These are phyloP conservation scores for Petrolisthes cinctipes DNA, from an alignment of 2,888 invertebrate species.

Conservation along the genomic window DNA sequence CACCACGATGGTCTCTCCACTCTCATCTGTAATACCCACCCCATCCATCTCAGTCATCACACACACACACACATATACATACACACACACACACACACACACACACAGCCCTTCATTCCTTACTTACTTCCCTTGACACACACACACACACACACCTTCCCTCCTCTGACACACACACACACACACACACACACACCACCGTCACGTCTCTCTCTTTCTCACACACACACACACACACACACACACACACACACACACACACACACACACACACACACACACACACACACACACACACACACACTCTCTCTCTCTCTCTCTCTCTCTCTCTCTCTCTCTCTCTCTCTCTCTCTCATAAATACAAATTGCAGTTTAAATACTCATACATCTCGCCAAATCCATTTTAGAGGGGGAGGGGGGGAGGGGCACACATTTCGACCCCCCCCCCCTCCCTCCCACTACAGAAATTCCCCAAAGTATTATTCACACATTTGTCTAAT, in stretches of 20 bases:
- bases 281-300: no score
- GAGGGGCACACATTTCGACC: no score
- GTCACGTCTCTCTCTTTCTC: neutral
- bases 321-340: neutral
- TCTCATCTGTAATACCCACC: constrained; percentile 76
- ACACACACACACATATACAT: neutral
- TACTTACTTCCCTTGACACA: no score
- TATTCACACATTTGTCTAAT: no score
- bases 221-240: neutral
- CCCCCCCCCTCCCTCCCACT: no score
- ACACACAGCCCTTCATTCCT: no score
- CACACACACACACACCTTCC: neutral
- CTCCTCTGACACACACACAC: neutral
- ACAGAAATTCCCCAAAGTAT: no score
- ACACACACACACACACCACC: no score
- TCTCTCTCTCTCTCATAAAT: neutral
- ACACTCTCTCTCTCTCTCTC: neutral
- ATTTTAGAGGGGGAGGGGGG: no score
- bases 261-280: neutral
- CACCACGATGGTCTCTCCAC: constrained; percentile 85
- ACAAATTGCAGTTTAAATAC: no score
- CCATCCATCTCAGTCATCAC: neutral
- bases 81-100: no score
- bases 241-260: neutral
- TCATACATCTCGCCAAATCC: no score